Base-by-base conservation (phyloP, 1,140 invertebrate species). In the Drosophila seguyi region DNA sequence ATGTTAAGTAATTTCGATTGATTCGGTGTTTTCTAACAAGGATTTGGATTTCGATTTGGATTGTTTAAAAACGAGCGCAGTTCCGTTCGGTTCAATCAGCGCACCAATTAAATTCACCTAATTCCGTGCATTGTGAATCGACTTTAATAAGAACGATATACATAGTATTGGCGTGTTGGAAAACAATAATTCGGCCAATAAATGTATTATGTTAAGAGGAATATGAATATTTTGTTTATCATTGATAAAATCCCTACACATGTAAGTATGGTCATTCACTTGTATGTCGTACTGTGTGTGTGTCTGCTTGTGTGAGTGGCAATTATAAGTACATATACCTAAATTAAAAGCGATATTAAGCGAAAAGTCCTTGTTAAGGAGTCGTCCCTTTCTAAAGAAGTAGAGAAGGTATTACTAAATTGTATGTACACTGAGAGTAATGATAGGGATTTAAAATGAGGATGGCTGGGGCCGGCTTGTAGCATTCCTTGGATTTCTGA, bases 1-100 rank as follows among this genome's bases (percentile, higher is more conserved):
- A 69, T 69, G 66, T 69, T 69, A 69, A 69, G 66, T 69, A 69
- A 66, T 69, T 69, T 41, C 29, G 38, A 52, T 42, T 65, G 41
- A 68, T 34, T 68, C 65, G 36, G 59, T 66, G 66, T 66, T 69
- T 38, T 66, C 38, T 36, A 53, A 53, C 42, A 44, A 52, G 38
- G 61, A 63, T 42, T 66, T 36, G 20, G 36, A 45, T 42, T 42
- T 42, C 7, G 5, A 61, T 41, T 39, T 34, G 6, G 14, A 68
- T 69, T 42, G 61, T 66, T 65, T 48, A 14, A 41, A 47, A 68
- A 18, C 20, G 4, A 50, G 36, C 39, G 22, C 34, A 55, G 52
- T 25, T 55, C 8, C 13, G 20, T 53, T 53, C 36, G 22, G 31
- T 39, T 38, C 16, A 44, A n/a, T 27, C 42, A 41, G 42, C 25